These are phyloP conservation scores for Myiopsitta monachus DNA, from an alignment of 2,113 vertebrate species.

Conservation along the genomic window DNA sequence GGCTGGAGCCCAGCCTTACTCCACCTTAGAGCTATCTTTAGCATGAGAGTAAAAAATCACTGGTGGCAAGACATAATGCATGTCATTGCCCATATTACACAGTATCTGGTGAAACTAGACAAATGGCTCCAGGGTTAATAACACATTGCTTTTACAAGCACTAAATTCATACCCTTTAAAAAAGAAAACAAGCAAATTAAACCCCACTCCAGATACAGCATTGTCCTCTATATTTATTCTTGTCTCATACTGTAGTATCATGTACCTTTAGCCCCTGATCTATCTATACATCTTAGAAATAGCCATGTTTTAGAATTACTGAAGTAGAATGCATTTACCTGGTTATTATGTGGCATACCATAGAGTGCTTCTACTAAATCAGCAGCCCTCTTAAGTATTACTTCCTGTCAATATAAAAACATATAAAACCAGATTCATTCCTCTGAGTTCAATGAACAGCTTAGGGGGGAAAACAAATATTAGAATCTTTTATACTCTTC, in stretches of 20 bases:
- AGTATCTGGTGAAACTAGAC: background rate
- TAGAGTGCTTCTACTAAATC: slow-evolving; percentile 94
- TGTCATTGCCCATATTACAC: background rate
- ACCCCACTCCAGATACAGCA: background rate
- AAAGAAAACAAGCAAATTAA: background rate
- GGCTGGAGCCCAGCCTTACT: background rate
- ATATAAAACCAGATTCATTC: slow-evolving; percentile 63
- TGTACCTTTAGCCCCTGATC: background rate
- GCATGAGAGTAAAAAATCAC: background rate
- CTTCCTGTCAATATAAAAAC: slow-evolving; percentile 83
- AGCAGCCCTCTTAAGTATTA: slow-evolving; percentile 93
- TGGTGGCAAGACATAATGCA: background rate
- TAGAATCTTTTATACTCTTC: background rate
- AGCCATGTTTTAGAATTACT: background rate
- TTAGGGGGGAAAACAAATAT: slow-evolving; percentile 11
- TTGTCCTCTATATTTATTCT: background rate
- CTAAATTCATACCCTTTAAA: background rate
- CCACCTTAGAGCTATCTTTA: background rate
- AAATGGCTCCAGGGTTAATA: slow-evolving; percentile 3
- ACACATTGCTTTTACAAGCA: background rate
- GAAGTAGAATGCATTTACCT: slow-evolving; percentile 76
- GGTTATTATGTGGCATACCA: slow-evolving; percentile 94
- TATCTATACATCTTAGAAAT: background rate
- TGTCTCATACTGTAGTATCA: background rate
- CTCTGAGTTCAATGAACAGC: slow-evolving; percentile 42